These are phyloP conservation scores for Heliconius aoede DNA, from an alignment of 2,888 invertebrate species.

Conservation along the genomic window DNA sequence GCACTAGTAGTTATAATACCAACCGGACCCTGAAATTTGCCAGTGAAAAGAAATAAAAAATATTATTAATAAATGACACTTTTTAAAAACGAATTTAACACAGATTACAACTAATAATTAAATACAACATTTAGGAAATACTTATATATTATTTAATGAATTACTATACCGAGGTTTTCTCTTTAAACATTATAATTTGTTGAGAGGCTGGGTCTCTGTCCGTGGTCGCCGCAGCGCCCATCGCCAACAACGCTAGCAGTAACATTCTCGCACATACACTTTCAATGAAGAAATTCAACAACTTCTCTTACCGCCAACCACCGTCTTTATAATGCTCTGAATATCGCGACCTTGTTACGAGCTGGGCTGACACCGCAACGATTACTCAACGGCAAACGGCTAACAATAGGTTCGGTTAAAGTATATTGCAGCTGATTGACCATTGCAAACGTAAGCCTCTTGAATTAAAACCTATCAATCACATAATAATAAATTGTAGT, in stretches of 20 bases:
- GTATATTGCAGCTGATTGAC: not conserved
- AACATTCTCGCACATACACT: constrained; percentile 40
- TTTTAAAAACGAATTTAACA: not conserved
- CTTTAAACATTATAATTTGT: constrained; percentile 62
- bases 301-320: constrained; percentile 31
- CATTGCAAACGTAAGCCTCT: not conserved
- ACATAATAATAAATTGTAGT: not conserved
- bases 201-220: constrained; percentile 57
- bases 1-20: constrained; percentile 87
- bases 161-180: constrained; percentile 57
- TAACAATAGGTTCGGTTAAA: constrained; percentile 4
- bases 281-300: constrained; percentile 39
- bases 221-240: constrained; percentile 47
- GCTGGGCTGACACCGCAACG: constrained; percentile 43
- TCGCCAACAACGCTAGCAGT: constrained; percentile 45
- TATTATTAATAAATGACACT: not conserved
- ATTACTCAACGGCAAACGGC: constrained; percentile 43
- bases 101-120: not conserved
- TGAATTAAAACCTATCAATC: not conserved
- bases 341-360: constrained; percentile 49
- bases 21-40: constrained; percentile 72
- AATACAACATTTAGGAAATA: not conserved
- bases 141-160: not conserved
- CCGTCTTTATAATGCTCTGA: constrained; percentile 50
- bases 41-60: not conserved